Evolutionary conservation across 2,888 invertebrate species (phyloP).

Genomic region (Atrina japonica): DNA sequence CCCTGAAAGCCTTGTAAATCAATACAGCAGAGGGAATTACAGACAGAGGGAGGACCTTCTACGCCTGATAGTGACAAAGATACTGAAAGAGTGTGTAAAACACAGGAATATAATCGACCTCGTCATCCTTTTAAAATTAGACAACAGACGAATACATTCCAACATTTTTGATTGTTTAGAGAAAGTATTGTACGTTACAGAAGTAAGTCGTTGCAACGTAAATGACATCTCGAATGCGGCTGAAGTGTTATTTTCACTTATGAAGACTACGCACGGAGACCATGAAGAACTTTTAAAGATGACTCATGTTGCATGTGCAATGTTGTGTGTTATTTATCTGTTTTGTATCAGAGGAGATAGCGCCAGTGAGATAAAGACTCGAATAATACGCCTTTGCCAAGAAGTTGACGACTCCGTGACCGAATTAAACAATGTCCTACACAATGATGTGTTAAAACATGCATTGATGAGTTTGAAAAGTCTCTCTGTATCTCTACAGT

Average conservation of each 20-base stretch:
- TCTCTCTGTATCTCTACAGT: neutral
- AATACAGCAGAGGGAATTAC: neutral
- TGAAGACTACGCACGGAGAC: conserved; percentile 2
- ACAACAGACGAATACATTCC: conserved; percentile 9
- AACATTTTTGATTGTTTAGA: conserved; percentile 11
- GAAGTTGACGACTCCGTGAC: neutral
- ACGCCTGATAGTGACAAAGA: neutral
- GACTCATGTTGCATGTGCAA: neutral
- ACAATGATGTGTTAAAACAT: neutral
- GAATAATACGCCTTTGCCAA: neutral
- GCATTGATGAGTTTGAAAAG: neutral
- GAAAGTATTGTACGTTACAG: conserved; percentile 10
- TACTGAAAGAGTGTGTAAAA: neutral
- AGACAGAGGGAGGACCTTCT: neutral
- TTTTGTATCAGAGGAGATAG: neutral
- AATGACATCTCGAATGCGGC: neutral
- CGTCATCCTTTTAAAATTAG: conserved; percentile 5
- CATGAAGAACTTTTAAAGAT: neutral
- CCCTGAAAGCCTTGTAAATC: too few species aligned
- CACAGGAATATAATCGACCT: neutral
- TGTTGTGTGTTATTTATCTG: conserved; percentile 1
- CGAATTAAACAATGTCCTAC: neutral
- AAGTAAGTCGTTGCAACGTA: conserved; percentile 10
- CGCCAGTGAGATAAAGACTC: neutral
- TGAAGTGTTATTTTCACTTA: neutral